Base-by-base conservation (phyloP, 2,797 vertebrate genomes). In the Lithobates sylvaticus region DNA sequence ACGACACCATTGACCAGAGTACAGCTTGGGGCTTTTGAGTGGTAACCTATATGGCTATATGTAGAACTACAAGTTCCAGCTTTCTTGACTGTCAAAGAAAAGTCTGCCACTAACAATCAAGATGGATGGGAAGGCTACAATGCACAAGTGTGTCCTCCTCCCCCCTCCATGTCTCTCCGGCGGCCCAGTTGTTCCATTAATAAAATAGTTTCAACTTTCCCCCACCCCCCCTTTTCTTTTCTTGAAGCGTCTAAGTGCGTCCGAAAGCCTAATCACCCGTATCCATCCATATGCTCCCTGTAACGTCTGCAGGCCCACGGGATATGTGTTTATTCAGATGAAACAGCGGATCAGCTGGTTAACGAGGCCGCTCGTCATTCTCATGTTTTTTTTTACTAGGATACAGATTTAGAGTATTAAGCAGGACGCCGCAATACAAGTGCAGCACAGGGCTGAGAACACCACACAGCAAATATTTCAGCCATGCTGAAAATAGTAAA, bases 281-380 rank as follows among this genome's bases (percentile, higher is more conserved):
- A 29, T 81, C n/a, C 42, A 75, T 61, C 12, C 5, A 0, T 76
- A 50, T 83, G 47, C 32, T 72, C 12, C 44, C 32, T 54, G 65
- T 72, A 71, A 29, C 34, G 12, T 21, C 80, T 64, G 32, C 34
- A 44, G 47, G 65, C 42, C 18, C 67, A 16, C 10, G 23, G 26
- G 72, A 83, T 86, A 64, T 16, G 0, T 64, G n/a, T 13, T 50
- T 42, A 27, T 69, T 18, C 75, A 81, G 79, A 21, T 0, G 83
- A 15, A 79, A 70, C 34, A 65, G 26, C 64, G 39, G 36, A 79
- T 79, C 78, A 79, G 65, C 64, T 79, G 64, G 78, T 69, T 79
- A 50, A 79, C 39, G 15, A 13, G n/a, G 44, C 68, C 16, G 44
- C 26, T 26, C 42, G n/a, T 27, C 42, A 47, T 74, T n/a, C 39